Evolutionary conservation across 2,797 vertebrate genomes (phyloP).

Genomic region (Alectoris magna): DNA sequence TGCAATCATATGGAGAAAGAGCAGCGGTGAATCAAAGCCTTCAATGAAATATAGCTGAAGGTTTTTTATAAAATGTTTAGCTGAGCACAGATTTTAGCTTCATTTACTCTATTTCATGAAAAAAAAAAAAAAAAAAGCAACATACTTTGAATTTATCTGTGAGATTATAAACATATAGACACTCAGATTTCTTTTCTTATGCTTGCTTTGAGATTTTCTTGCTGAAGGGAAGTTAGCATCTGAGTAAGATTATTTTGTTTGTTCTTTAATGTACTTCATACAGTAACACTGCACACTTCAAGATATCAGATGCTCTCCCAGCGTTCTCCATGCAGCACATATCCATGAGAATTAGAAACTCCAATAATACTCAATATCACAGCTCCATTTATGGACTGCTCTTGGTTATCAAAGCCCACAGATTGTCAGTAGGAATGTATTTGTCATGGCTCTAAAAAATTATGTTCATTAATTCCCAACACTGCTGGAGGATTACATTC

Average conservation of each 20-base stretch:
- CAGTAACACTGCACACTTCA: neutral
- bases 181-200: neutral
- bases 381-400: neutral
- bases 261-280: neutral
- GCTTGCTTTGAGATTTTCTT: neutral
- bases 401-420: neutral
- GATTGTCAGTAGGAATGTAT: neutral
- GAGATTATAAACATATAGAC: neutral
- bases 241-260: neutral
- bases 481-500: neutral
- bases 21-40: neutral
- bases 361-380: neutral
- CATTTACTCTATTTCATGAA: neutral
- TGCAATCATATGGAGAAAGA: neutral
- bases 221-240: neutral
- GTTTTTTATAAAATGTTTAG: neutral
- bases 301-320: neutral
- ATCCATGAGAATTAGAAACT: neutral
- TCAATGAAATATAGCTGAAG: neutral
- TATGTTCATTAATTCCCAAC: neutral
- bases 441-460: neutral
- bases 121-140: neutral
- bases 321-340: rapidly evolving
- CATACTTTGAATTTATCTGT: neutral
- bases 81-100: neutral